These are phyloP conservation scores for Cheilosia scutellata DNA, from an alignment of 2,888 invertebrate genomes.

Conservation along the genomic window DNA sequence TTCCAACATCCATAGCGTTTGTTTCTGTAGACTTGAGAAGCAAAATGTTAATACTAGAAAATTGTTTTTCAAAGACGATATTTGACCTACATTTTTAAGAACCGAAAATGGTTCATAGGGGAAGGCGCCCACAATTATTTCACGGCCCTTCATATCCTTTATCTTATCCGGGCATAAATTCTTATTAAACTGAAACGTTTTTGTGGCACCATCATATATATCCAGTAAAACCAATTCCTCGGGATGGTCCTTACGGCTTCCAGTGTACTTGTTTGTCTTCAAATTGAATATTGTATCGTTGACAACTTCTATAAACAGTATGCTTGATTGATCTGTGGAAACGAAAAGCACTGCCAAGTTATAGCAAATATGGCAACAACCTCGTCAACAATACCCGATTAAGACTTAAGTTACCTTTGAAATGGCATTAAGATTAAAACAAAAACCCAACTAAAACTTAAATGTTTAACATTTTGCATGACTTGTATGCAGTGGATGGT, in stretches of 20 bases:
- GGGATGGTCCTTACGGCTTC: conserved; percentile 72
- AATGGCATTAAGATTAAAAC: too few species aligned
- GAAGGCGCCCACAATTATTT: conserved; percentile 79
- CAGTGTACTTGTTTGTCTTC: conserved; percentile 81
- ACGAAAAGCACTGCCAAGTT: neutral
- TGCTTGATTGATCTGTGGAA: conserved; percentile 80
- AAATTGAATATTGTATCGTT: conserved; percentile 78
- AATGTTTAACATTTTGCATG: too few species aligned
- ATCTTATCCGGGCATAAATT: conserved; percentile 78
- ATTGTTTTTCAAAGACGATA: neutral
- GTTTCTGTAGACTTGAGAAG: conserved; percentile 74
- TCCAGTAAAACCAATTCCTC: conserved; percentile 76
- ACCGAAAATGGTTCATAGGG: conserved; percentile 81
- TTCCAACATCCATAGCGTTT: conserved; percentile 75
- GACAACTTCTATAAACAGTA: conserved; percentile 78
- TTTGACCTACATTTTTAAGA: conserved; percentile 77
- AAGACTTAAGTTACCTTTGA: too few species aligned
- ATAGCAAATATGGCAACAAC: too few species aligned
- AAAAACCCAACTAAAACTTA: too few species aligned
- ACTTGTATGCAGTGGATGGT: too few species aligned
- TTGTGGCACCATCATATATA: conserved; percentile 75
- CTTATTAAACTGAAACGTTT: conserved; percentile 52
- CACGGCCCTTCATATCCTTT: conserved; percentile 79
- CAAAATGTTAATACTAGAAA: neutral
- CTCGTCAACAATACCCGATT: too few species aligned